Evolutionary conservation across 2,113 vertebrate genomes (phyloP).

Genomic region (Lutjanus erythropterus): DNA sequence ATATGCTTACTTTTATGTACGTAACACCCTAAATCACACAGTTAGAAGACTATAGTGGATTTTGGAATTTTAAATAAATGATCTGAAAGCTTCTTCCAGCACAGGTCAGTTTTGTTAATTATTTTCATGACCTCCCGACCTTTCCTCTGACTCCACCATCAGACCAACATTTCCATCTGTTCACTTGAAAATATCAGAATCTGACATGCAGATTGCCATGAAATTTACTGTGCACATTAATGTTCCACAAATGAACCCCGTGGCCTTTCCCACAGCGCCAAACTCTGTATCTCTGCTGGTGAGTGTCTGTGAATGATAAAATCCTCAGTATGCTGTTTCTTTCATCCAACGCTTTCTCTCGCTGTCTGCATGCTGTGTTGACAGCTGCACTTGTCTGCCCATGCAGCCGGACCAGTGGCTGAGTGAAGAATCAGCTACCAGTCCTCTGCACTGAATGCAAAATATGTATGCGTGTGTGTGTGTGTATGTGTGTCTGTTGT

Average conservation of each 20-base stretch:
- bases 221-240: neutral
- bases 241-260: neutral
- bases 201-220: constrained; percentile 9
- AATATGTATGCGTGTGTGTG: neutral
- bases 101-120: neutral
- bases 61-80: neutral
- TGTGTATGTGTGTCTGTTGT: constrained; percentile 3
- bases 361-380: constrained; percentile 31
- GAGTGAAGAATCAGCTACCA: constrained; percentile 29
- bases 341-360: constrained; percentile 1
- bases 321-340: neutral
- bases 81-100: neutral
- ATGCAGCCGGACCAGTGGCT: constrained; percentile 26
- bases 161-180: neutral
- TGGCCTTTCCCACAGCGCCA: neutral
- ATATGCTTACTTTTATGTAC: no score
- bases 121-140: neutral
- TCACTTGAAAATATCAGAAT: neutral
- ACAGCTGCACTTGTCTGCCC: constrained; percentile 28
- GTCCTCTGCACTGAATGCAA: constrained; percentile 15
- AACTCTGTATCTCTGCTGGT: neutral
- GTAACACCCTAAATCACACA: no score
- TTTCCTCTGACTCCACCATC: neutral
- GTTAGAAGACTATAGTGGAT: no score
- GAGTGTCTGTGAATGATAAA: neutral